phyloP scores from a whole-genome alignment of 1,140 invertebrate genomes.

The Anastrepha obliqua region DNA sequence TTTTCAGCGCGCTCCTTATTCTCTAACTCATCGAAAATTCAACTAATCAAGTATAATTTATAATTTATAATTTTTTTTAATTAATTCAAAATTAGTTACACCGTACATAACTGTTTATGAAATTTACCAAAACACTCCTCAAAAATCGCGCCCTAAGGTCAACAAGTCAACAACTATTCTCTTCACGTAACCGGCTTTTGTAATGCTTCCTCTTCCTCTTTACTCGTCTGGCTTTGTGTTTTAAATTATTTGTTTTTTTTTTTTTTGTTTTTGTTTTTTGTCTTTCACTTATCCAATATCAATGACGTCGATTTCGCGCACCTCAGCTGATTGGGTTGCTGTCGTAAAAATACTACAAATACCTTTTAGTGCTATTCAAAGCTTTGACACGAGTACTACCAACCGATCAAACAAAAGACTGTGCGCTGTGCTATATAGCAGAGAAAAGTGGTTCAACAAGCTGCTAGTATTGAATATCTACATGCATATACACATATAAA shows the following conservation, averaged over 20 bases:
- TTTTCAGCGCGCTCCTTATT: too few species aligned
- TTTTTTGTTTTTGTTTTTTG: not conserved
- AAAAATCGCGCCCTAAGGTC: not conserved
- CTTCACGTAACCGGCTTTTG: not conserved
- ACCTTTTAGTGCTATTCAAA: conserved; percentile 8
- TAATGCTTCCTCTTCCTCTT: not conserved
- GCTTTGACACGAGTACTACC: conserved; percentile 19
- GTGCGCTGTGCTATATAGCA: not conserved
- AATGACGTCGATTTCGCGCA: conserved; percentile 38
- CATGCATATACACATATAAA: too few species aligned
- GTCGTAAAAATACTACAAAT: not conserved
- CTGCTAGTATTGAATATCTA: not conserved
- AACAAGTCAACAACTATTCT: not conserved
- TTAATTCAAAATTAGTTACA: too few species aligned
- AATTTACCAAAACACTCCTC: not conserved
- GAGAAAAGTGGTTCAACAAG: not conserved
- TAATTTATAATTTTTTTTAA: too few species aligned
- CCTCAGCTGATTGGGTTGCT: conserved; percentile 32
- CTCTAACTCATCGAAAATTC: too few species aligned
- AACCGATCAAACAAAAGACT: not conserved
- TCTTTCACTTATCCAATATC: conserved; percentile 30
- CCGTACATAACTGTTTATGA: too few species aligned
- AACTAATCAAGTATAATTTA: too few species aligned
- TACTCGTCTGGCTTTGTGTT: not conserved
- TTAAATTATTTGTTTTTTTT: not conserved